Base-by-base conservation (phyloP, 2,888 invertebrate species). In the Ochlodes sylvanus region DNA sequence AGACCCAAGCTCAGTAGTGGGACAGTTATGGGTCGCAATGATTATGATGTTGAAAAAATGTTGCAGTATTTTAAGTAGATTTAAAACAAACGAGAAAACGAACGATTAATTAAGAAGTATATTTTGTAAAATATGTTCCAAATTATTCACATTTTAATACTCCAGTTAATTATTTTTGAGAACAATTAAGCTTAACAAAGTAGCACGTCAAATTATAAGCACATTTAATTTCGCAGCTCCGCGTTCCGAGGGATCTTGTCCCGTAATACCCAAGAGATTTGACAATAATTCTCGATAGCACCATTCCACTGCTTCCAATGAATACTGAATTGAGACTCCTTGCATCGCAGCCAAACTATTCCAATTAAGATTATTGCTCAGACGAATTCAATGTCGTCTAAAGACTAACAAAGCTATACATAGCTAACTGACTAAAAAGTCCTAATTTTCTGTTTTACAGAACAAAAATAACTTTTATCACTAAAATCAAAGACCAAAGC, bases 221-320 rank as follows among this genome's bases (percentile, higher is more conserved):
- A 71, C 70, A 68, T 47, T 70, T 66, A 70, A 77, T 77, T 82
- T 78, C 75, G 73, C 74, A 74, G 71, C 73, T 75, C 34, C 75
- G 61, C 71, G 78, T 79, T 79, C 69, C 72, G 71, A 75, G 70
- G 73, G 73, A 78, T 73, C 76, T 75, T 72, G 76, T 75, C 74
- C 79, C 81, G 77, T 79, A 86, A 86, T 84, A 75, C 92, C 90
- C 92, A 80, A 77, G 92, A 89, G 92, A 89, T 86, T 87, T 77
- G 83, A 87, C 90, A 89, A 92, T 92, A 92, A 91, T 88, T 92
- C 90, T 85, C 86, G 76, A 86, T 87, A 85, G 89, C 87, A 81
- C 87, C 79, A 87, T 90, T 89, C 87, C 88, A 80, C 78, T 77
- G 79, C 80, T 80, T 76, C 75, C 88, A 88, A 89, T 91, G 92